Conservation (phyloP, 2,797 vertebrate species). For the Microctenopoma steveboyesi region DNA sequence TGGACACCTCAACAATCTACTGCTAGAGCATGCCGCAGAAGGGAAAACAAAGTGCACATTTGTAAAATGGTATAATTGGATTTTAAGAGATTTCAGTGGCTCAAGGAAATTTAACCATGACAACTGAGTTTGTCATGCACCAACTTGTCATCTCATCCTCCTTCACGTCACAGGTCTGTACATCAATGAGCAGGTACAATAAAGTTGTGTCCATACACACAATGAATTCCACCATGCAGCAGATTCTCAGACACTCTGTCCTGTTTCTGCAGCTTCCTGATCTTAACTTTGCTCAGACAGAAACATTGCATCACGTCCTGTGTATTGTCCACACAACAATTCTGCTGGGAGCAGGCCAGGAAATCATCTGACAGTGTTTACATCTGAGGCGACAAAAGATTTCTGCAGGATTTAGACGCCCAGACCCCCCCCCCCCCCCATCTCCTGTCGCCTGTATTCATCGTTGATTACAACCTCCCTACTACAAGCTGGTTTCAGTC, state of each 20-base stretch:
- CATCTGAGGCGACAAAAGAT: background rate
- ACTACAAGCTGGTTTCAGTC: background rate
- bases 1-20: background rate
- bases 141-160: too few relatives aligned
- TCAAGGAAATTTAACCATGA: background rate
- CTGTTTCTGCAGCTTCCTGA: conserved; percentile 15
- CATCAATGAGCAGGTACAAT: too few relatives aligned
- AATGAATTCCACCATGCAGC: background rate
- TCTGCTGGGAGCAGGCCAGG: conserved; percentile 17
- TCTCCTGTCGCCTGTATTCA: conserved; percentile 3
- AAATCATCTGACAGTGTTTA: conserved; percentile 32
- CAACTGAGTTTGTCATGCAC: background rate
- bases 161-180: background rate
- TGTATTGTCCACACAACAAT: background rate
- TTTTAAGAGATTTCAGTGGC: too few relatives aligned
- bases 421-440: background rate
- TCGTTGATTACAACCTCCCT: conserved; percentile 1
- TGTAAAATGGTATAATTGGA: background rate
- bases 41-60: background rate
- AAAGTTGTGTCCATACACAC: background rate
- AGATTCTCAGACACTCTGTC: background rate
- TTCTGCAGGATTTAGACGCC: conserved; percentile 23
- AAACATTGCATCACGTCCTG: conserved; percentile 12
- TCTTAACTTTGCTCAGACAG: conserved; percentile 11
- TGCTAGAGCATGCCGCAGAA: background rate